Percentiles rank a stretch among this genome's conserved stretches.
These are phyloP conservation scores for Eidolon helvum DNA, from an alignment of 2,113 vertebrate genomes.

Conservation along the genomic window DNA sequence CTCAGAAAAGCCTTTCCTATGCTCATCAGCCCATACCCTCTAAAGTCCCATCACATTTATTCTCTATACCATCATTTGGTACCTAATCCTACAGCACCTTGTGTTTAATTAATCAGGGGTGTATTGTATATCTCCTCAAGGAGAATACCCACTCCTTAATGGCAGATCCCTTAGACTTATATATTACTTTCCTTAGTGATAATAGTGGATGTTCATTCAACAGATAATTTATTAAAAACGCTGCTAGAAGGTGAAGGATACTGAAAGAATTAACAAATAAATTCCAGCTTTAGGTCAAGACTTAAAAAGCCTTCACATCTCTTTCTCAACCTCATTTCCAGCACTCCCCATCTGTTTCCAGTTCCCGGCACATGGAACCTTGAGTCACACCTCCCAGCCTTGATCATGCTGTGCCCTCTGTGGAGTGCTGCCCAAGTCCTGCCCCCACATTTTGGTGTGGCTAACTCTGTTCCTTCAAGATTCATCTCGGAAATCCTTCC, in stretches of 20 bases:
- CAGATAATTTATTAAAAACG: background rate
- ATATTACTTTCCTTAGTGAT: background rate
- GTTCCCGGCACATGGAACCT: background rate
- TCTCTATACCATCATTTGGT: background rate
- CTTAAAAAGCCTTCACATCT: background rate
- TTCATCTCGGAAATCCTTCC: background rate
- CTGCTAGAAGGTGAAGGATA: background rate
- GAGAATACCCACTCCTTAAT: background rate
- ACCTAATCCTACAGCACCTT: background rate
- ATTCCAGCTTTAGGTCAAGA: background rate
- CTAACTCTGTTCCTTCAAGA: background rate
- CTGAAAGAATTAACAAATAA: background rate
- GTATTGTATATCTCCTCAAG: background rate
- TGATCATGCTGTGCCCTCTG: background rate
- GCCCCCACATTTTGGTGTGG: background rate
- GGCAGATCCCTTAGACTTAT: background rate
- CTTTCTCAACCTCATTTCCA: background rate
- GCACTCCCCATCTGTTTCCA: background rate
- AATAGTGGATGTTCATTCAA: background rate
- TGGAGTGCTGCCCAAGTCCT: background rate
- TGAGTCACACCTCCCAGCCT: background rate
- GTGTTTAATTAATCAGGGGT: constrained; percentile 6
- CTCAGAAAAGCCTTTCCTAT: background rate
- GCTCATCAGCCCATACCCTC: background rate
- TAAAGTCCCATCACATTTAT: background rate